These are phyloP conservation scores for Alsophila aescularia DNA, from an alignment of 2,888 invertebrate species.

Conservation along the genomic window DNA sequence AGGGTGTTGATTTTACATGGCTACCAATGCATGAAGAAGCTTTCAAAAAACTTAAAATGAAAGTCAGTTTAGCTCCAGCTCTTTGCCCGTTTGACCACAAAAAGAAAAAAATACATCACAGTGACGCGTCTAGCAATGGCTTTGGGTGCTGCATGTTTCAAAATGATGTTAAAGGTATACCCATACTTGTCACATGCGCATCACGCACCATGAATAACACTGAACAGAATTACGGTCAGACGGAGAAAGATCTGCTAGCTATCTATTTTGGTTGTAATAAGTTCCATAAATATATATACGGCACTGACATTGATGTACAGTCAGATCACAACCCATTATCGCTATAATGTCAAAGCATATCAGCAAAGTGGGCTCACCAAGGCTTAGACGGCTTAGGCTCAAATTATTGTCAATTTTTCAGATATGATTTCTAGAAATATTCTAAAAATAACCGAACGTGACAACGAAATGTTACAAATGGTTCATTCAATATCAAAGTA, in stretches of 20 bases:
- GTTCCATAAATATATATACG: not conserved
- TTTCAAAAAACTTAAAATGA: no score
- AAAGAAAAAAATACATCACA: not conserved
- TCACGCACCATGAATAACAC: not conserved
- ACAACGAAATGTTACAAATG: no score
- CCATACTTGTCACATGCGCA: not conserved
- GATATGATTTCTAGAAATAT: conserved; percentile 19
- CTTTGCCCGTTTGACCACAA: not conserved
- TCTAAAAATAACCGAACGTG: conserved; percentile 5
- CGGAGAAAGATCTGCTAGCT: not conserved
- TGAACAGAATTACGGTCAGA: not conserved
- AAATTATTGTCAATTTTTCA: conserved; percentile 18
- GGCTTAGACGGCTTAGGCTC: conserved; percentile 11
- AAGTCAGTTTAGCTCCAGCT: not conserved
- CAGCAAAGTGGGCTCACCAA: conserved; percentile 13
- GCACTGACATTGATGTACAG: not conserved
- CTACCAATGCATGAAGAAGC: no score
- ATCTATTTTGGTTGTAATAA: not conserved
- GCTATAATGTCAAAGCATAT: conserved; percentile 8
- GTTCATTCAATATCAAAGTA: no score
- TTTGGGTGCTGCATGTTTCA: no score
- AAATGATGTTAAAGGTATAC: not conserved
- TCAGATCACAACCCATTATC: conserved; percentile 3
- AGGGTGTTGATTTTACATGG: no score
- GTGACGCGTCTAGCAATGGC: not conserved